phyloP scores from a whole-genome alignment of 2,113 vertebrate species.

The Genyomyrus donnyi region DNA sequence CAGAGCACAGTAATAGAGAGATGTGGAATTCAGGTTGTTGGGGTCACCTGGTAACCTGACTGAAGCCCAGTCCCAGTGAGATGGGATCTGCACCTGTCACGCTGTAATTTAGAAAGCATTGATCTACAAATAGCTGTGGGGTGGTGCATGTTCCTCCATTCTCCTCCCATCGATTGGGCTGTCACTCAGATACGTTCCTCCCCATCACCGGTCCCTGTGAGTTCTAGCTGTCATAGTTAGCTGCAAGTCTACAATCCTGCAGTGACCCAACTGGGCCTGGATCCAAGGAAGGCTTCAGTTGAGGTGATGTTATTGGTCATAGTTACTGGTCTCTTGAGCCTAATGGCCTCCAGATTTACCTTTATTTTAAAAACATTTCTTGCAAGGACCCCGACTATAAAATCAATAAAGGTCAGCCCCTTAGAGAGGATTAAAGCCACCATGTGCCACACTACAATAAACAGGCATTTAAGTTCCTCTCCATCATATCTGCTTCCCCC shows the following conservation, averaged over 20 bases:
- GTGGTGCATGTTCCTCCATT: background rate
- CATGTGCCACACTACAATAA: background rate
- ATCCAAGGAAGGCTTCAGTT: background rate
- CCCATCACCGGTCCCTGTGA: background rate
- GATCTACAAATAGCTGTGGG: background rate
- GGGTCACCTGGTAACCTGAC: background rate
- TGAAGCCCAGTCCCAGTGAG: background rate
- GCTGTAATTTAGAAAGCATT: background rate
- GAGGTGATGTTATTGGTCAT: background rate
- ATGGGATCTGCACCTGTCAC: background rate
- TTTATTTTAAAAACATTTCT: background rate
- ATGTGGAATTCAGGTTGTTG: background rate
- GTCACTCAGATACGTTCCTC: background rate
- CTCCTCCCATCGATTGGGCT: background rate
- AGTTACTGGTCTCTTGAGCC: background rate
- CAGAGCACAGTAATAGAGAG: background rate
- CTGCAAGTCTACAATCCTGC: background rate
- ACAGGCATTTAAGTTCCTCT: background rate
- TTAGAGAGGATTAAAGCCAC: background rate
- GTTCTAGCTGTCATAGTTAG: background rate
- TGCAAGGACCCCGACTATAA: slow-evolving; percentile 4
- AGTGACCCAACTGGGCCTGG: background rate
- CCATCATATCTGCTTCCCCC: background rate
- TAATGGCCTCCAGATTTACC: background rate
- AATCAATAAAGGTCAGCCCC: slow-evolving; percentile 13